Percentiles rank a stretch among this genome's conserved stretches.
Evolutionary conservation across 2,888 invertebrate species (phyloP).

Genomic region (Macrophya alboannulata): DNA sequence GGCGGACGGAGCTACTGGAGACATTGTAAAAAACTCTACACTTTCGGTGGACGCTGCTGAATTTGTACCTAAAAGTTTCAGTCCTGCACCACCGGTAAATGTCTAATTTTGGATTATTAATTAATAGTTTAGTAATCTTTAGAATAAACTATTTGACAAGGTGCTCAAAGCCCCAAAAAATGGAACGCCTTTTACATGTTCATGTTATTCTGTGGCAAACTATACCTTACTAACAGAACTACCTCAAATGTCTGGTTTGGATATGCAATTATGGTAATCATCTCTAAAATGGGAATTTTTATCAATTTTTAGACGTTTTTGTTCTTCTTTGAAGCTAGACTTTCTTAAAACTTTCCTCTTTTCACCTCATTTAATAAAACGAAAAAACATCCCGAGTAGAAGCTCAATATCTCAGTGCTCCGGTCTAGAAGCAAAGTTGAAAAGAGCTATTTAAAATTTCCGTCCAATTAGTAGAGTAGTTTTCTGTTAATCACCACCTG

Average conservation of each 20-base stretch:
- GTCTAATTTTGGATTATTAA: background rate
- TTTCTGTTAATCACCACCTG: background rate
- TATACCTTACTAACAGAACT: background rate
- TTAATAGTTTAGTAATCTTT: background rate
- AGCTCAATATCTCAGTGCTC: background rate
- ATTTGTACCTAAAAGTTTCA: constrained; percentile 72
- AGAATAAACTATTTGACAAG: background rate
- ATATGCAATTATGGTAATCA: background rate
- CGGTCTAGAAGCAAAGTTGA: background rate
- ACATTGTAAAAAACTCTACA: constrained; percentile 69
- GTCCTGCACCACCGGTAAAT: constrained; percentile 52
- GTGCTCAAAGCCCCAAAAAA: background rate
- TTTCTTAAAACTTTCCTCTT: background rate
- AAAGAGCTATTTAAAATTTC: background rate
- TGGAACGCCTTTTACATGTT: background rate
- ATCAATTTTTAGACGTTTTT: background rate
- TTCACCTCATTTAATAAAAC: background rate
- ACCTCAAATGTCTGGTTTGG: background rate
- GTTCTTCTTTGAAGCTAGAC: background rate
- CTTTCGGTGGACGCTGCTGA: constrained; percentile 74
- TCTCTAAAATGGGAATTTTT: background rate
- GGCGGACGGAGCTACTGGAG: constrained; percentile 56
- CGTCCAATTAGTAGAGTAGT: background rate
- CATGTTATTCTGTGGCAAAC: background rate
- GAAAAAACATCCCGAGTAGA: background rate